Evolutionary conservation across 2,113 vertebrate genomes (phyloP), one percentile per base, ranked within the genome.

Genomic region (Dasyprocta punctata): DNA sequence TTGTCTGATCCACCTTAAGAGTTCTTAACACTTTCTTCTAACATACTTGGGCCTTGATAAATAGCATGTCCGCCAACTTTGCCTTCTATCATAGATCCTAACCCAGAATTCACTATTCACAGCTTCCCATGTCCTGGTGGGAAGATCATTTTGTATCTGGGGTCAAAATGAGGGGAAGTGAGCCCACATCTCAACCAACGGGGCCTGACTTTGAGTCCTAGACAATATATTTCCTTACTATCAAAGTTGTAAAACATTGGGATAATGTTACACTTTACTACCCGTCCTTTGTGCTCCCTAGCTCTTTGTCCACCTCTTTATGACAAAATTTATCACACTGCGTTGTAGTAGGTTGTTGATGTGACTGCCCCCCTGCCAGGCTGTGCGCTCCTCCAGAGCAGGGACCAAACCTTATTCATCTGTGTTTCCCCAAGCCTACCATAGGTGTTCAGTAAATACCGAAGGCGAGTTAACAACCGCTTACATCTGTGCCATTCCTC

Each of bases 221-320:
- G 58, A 95, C 94, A 82, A 92, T 93, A 81, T 96, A 96, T 97
- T 96, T 97, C 90, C 94, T 92, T 83, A 87, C 95, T 94, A 90
- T 78, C 87, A 94, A 97, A 92, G 96, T 61, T 90, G 81, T 92
- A 96, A 97, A 97, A 88, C 90, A 65, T 87, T 60, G 61, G 94
- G 95, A 71, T 97, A 89, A 84, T 92, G 84, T 95, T 96, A 90
- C 92, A 13, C 61, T 82, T 96, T 89, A 96, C 85, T 94, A 54
- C 75, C 93, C 60, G 88, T 93, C 87, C 88, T 93, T 69, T 36
- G 90, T 90, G 85, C 87, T 97, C 95, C 65, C 24, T 33, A 56
- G 94, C n/a, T 44, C 92, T 86, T 54, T 80, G 92, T 85, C 93
- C 84, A 52, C 91, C 93, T 89, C 90, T 84, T 77, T 92, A 92